phyloP scores from a whole-genome alignment of 2,113 vertebrate species.

The Amazona guildingii region DNA sequence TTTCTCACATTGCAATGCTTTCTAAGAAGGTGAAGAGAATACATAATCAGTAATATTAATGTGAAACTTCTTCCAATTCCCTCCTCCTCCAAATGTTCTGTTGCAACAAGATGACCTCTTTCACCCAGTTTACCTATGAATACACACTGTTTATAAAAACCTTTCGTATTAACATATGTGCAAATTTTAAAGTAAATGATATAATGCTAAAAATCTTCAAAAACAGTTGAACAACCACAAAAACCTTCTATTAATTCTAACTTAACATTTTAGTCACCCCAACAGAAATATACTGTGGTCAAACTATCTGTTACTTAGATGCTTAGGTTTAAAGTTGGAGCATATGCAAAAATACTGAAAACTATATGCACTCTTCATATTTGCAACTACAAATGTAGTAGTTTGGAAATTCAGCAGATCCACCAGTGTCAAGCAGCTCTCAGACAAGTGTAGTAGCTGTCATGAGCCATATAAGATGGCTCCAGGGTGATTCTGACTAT shows the following conservation, averaged over 20 bases:
- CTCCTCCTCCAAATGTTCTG: not conserved
- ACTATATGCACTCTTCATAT: not conserved
- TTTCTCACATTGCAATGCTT: not conserved
- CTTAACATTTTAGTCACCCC: not conserved
- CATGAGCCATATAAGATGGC: not conserved
- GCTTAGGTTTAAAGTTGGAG: not conserved
- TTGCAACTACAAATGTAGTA: not conserved
- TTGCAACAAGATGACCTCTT: not conserved
- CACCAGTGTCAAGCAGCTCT: not conserved
- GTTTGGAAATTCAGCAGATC: not conserved
- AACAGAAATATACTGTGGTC: not conserved
- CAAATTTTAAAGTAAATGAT: not conserved
- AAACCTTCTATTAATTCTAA: not conserved
- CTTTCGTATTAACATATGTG: fast-evolving
- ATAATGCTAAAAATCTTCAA: not conserved
- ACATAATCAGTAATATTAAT: not conserved
- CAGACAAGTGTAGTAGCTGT: not conserved
- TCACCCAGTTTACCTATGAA: not conserved
- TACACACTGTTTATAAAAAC: not conserved
- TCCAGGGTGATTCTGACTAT: no score
- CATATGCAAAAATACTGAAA: not conserved
- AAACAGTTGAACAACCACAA: not conserved
- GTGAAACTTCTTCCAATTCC: not conserved
- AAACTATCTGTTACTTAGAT: not conserved
- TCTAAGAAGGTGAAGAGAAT: not conserved